Evolutionary conservation across 1,140 invertebrate genomes (phyloP), one percentile per base, ranked within the genome.

Genomic region (Hylaeus volcanicus): DNA sequence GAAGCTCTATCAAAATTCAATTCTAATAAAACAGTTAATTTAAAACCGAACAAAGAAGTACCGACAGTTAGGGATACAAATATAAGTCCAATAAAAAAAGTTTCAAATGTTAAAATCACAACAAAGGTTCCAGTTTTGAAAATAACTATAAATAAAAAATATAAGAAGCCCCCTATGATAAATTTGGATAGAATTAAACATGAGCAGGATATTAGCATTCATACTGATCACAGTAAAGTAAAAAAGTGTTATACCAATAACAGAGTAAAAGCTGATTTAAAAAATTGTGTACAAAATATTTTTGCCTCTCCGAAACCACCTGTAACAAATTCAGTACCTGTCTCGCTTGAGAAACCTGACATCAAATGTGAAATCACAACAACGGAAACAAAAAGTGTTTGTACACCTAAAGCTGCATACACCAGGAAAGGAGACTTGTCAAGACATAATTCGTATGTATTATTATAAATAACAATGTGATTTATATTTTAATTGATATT

Each of bases 141-240:
- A 65, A 75, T 65, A 56, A 75, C 73, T 65, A 75, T 75, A 15
- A 63, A 63, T 39, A 73, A 73, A 51, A 61, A 37, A 39, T 73
- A 73, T 51, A 60, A 63, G 39, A 63, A 48, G 11, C 26, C 43
- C 8, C 26, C 4, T 63, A 2, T 8, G 8, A 11, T 58, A 37
- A 63, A 63, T n/a, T 5, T 63, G 45, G 14, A 73, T 37, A 14
- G 37, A 39, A 61, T 14, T 73, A 63, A 37, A 12, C 43, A 39
- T 26, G 5, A 6, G 5, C 11, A 14, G 26, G 15, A n/a, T 51
- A 2, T 43, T 45, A 39, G 1, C 12, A 73, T 8, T 3, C 48
- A 26, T 26, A 39, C 3, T 5, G 8, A 9, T 41, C 9, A 15
- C 43, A 1, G 3, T 71, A n/a, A 43, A 56, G 5, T 6, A 51